Base-by-base conservation (phyloP, 2,797 vertebrate species). In the Protonibea diacanthus region DNA sequence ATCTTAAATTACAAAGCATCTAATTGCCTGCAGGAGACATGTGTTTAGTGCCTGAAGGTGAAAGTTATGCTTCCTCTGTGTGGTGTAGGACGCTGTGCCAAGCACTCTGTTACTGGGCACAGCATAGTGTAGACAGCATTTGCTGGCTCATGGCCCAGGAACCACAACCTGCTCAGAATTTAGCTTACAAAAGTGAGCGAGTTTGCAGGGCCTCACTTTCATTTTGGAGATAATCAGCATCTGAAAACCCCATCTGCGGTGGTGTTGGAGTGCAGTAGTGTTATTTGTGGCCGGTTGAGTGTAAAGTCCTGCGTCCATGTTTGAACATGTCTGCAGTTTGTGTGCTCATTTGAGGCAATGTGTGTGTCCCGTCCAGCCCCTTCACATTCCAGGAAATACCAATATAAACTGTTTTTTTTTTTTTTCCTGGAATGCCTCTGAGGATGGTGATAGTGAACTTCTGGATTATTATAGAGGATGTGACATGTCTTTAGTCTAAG, bases 351-450 rank as follows among this genome's bases (percentile, higher is more conserved):
- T 71, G 74, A 66, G 76, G 81, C 80, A 42, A 40, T 81, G 84
- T 85, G 85, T 90, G 89, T 85, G 83, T 88, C 76, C 80, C 44
- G 82, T 91, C 86, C 85, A 62, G 81, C 82, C 88, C 86, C 79
- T 89, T 87, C 77, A 75, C 90, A 93, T 92, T 93, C 90, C 94
- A 94, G 95, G 94, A 95, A 95, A 94, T 94, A 75, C 93, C 93
- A 91, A 71, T 85, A 86, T 92, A 92, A 94, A 90, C 91, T 33
- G 70, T 89, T 86, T 61, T 66, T 70, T 21, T 62, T 78, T 83
- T 71, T 70, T 23, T 10, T 1, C n/a, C 59, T 27, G 5, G 74
- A 87, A 82, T 83, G 78, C 72, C 76, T 86, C 83, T 25, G 27
- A 74, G 82, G 60, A 76, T 48, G 67, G 80, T 59, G 71, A 87